A percentile compares a stretch with the other conserved stretches of the same genome.
These are phyloP conservation scores for Lerista edwardsae DNA, from an alignment of 2,797 vertebrate species.

Conservation along the genomic window DNA sequence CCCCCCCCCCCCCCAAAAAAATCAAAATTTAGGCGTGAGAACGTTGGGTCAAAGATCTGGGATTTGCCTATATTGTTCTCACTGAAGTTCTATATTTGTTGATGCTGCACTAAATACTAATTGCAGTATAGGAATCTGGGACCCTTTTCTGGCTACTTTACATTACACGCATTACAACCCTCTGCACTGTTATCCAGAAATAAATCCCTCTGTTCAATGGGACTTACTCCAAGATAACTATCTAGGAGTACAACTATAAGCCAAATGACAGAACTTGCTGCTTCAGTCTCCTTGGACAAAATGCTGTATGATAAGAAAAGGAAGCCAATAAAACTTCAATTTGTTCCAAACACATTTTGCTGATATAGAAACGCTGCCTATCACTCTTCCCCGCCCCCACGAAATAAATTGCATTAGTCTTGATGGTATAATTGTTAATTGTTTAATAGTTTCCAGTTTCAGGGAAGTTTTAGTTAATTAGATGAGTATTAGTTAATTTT, in stretches of 20 bases:
- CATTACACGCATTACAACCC: no score
- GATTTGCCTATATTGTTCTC: neutral
- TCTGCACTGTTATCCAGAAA: no score
- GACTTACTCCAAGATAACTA: no score
- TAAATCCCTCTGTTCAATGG: no score
- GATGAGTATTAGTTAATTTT: slow-evolving; percentile 28
- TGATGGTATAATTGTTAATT: slow-evolving; percentile 22
- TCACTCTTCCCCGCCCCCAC: neutral
- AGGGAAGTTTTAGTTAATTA: slow-evolving; percentile 30
- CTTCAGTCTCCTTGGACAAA: no score
- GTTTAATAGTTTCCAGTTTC: slow-evolving; percentile 25
- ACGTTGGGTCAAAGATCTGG: neutral
- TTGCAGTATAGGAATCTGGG: no score
- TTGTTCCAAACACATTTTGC: neutral
- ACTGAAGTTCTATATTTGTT: neutral
- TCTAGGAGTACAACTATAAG: neutral
- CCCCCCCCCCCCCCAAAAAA: no score
- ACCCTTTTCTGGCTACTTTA: neutral
- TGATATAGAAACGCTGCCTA: neutral
- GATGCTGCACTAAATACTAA: no score
- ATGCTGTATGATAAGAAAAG: neutral
- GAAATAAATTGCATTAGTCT: neutral
- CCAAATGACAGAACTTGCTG: neutral
- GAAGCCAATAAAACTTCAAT: neutral
- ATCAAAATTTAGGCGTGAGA: neutral